Conservation (phyloP, 2,797 vertebrate species). For the Gymnoscopelus braueri region DNA sequence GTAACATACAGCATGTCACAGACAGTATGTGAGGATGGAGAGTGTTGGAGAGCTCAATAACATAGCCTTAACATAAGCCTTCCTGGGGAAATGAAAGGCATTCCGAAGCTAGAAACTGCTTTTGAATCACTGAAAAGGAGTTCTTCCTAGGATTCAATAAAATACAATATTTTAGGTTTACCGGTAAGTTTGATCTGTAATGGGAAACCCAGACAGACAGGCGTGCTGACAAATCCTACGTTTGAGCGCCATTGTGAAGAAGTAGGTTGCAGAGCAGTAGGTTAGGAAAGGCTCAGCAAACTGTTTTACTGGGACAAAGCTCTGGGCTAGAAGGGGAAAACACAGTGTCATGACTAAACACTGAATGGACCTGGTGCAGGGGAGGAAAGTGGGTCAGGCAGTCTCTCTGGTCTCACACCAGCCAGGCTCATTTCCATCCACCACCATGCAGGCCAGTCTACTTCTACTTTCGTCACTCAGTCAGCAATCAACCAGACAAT, state of each 20-base stretch:
- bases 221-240: conserved; percentile 6
- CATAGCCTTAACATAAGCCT: not conserved
- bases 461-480: conserved; percentile 65
- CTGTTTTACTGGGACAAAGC: conserved; percentile 60
- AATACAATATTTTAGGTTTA: not conserved
- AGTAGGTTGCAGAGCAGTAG: conserved; percentile 14
- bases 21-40: not conserved
- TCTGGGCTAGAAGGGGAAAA: conserved; percentile 58
- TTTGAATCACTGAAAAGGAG: not conserved
- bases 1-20: too few relatives aligned
- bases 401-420: conserved; percentile 70
- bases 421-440: conserved; percentile 70
- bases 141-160: not conserved
- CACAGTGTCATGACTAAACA: conserved; percentile 63
- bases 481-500: conserved; percentile 25
- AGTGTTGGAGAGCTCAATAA: not conserved
- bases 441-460: conserved; percentile 48
- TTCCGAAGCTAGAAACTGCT: not conserved
- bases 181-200: conserved; percentile 16
- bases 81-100: not conserved
- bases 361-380: conserved; percentile 66
- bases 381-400: conserved; percentile 75
- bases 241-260: conserved; percentile 19
- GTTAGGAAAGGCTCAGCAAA: conserved; percentile 41
- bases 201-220: not conserved